Percentiles rank a stretch among this genome's conserved stretches.
Evolutionary conservation across 2,113 vertebrate genomes (phyloP).

Genomic region (Gasterosteus nipponicus): DNA sequence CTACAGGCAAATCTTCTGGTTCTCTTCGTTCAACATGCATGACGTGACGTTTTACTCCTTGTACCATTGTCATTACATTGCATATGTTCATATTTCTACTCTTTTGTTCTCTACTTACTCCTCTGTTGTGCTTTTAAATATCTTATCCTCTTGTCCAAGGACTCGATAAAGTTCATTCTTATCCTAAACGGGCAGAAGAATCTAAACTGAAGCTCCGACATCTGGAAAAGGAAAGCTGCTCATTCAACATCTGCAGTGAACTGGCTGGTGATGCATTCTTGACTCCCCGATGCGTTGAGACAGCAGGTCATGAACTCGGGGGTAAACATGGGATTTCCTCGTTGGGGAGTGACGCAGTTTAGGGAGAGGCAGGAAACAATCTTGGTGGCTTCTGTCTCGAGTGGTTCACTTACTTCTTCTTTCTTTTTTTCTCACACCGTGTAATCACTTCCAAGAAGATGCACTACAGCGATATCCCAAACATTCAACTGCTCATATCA

Average conservation of each 20-base stretch:
- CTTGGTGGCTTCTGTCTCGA: conserved; percentile 22
- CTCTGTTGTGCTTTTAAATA: neutral
- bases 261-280: conserved; percentile 23
- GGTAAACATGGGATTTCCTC: conserved; percentile 71
- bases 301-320: conserved; percentile 17
- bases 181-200: neutral
- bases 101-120: neutral
- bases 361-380: conserved; percentile 45
- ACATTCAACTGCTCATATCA: no score
- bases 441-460: conserved; percentile 29
- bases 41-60: no score
- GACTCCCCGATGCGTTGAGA: conserved; percentile 42
- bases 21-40: neutral
- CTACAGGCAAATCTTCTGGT: neutral
- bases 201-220: neutral
- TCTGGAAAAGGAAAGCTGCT: conserved; percentile 2
- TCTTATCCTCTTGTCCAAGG: neutral
- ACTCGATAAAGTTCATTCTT: neutral
- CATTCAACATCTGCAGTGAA: conserved; percentile 20
- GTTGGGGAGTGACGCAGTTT: conserved; percentile 55
- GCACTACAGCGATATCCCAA: neutral
- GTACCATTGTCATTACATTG: neutral
- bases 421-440: conserved; percentile 10
- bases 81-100: neutral
- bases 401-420: conserved; percentile 17